Evolutionary conservation across 2,797 vertebrate genomes (phyloP).

Genomic region (Falco concolor): DNA sequence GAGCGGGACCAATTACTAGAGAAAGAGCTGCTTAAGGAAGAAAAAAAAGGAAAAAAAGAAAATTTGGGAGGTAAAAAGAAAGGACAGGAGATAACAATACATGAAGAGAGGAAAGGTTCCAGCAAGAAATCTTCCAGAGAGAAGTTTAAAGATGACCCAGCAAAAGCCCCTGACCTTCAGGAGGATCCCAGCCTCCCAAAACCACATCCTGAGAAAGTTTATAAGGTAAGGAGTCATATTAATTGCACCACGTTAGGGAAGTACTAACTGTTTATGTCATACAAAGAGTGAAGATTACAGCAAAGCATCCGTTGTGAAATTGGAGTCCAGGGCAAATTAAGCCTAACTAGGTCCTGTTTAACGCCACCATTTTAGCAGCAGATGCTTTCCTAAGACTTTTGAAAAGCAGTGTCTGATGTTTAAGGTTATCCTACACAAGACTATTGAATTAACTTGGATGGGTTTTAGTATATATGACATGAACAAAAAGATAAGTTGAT

Average conservation of each 20-base stretch:
- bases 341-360: neutral
- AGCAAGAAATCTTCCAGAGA: constrained; percentile 44
- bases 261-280: neutral
- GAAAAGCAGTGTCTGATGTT: neutral
- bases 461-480: neutral
- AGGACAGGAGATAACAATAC: neutral
- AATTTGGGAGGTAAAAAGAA: constrained; percentile 53
- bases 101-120: neutral
- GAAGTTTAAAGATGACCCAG: constrained; percentile 44
- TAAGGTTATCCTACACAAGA: neutral
- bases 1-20: constrained; percentile 80
- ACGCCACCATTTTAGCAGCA: neutral
- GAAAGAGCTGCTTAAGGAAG: constrained; percentile 75
- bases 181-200: neutral
- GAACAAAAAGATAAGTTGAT: neutral
- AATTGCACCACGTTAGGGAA: neutral
- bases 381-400: neutral
- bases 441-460: neutral
- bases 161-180: neutral
- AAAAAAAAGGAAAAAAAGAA: constrained; percentile 72
- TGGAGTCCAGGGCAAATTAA: neutral
- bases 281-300: neutral
- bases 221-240: constrained; percentile 55
- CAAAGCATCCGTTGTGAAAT: neutral
- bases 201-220: neutral